Base-by-base conservation (phyloP, 2,113 vertebrate genomes). In the Procavia capensis region DNA sequence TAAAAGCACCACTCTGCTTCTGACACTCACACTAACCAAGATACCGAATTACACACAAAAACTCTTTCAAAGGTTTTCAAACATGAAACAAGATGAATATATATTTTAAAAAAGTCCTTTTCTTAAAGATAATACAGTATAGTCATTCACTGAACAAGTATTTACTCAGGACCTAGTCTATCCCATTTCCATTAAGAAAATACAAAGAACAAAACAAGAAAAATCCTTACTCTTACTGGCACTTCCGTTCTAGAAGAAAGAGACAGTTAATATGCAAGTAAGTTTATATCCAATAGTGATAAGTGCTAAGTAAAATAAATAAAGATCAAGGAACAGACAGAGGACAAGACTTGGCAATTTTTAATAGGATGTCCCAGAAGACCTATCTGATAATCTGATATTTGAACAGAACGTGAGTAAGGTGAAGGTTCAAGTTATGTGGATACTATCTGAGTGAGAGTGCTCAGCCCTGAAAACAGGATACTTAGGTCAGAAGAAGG, bases 1-100 rank as follows among this genome's bases (percentile, higher is more conserved):
- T 41, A 93, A 88, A 93, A n/a, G 57, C 19, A 70, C 54, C n/a
- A 14, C 25, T 91, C 31, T 89, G 43, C 41, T 89, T 83, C 72
- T 92, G 50, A 86, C 84, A 90, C 13, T 90, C 78, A 36, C 0
- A 78, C 11, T 34, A 61, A 63, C 39, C 25, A 24, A 74, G 47
- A 63, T 70, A 70, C 39, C 34, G 64, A 34, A 66, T 66, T 66
- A 66, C 34, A 34, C 29, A 43, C 22, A 24, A 24, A 74, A 74
- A 9, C 29, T 43, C 39, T 25, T 74, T 43, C 72, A 74, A 25
- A 25, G 72, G 36, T 41, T 20, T 14, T 36, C 27, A 24, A 74
- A 74, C 7, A 74, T 39, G 31, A 64, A 64, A 31, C 27, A 75
- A 75, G 5, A 6, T 75, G 41, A 75, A 75, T 75, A 75, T 41